Conservation (phyloP, 2,888 invertebrate genomes). For the Dromius quadrimaculatus region DNA sequence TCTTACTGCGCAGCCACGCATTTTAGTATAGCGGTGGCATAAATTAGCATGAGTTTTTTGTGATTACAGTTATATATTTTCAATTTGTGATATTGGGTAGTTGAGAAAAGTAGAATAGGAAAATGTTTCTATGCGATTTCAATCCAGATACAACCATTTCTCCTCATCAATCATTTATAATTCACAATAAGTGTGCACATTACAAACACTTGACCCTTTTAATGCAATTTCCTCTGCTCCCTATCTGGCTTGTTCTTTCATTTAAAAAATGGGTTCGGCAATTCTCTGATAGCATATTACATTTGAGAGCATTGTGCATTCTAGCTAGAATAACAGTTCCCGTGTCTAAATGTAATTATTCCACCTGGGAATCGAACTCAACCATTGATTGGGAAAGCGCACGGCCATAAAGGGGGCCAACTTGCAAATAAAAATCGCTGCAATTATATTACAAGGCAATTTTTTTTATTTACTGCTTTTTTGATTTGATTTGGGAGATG, state of each 20-base stretch:
- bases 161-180: slow-evolving; percentile 5
- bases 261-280: slow-evolving; percentile 22
- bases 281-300: slow-evolving; percentile 1
- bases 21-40: no score
- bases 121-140: no score
- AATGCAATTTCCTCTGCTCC: slow-evolving; percentile 8
- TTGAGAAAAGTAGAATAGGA: no score
- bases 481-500: slow-evolving; percentile 19
- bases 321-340: slow-evolving; percentile 14
- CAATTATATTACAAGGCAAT: slow-evolving; percentile 20
- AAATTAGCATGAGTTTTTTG: no score
- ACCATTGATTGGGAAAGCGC: slow-evolving; percentile 20
- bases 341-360: slow-evolving; percentile 30
- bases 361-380: not conserved
- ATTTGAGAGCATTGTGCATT: not conserved
- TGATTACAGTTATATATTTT: no score
- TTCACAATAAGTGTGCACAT: not conserved
- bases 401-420: slow-evolving; percentile 16
- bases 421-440: slow-evolving; percentile 34
- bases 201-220: slow-evolving; percentile 1
- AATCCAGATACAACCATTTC: not conserved
- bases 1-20: no score
- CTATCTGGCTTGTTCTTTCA: slow-evolving; percentile 11
- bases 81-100: no score
- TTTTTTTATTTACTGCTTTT: slow-evolving; percentile 26